phyloP scores from a whole-genome alignment of 1,140 invertebrate species.

The Harpegnathos saltator region DNA sequence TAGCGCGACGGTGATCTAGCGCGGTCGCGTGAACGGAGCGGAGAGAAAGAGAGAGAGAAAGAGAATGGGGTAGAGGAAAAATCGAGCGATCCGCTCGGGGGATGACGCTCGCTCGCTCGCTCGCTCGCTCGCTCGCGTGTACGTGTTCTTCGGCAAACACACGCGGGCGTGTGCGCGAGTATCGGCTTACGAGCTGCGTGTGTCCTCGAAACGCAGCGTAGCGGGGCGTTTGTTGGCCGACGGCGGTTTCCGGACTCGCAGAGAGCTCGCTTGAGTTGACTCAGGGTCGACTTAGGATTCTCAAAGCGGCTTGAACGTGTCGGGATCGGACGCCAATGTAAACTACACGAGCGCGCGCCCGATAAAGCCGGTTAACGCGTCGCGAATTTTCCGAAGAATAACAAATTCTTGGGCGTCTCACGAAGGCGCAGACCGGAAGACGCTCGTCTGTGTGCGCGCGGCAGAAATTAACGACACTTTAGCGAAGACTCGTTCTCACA shows the following conservation, averaged over 20 bases:
- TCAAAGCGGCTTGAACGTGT: constrained; percentile 60
- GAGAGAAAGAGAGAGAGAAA: too few species aligned
- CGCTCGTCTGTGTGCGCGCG: neutral
- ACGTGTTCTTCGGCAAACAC: constrained; percentile 8
- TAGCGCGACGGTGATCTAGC: neutral
- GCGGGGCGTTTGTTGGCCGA: constrained; percentile 16
- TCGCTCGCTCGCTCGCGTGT: too few species aligned
- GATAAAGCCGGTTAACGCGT: constrained; percentile 63
- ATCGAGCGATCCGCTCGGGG: constrained; percentile 12
- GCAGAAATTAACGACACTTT: neutral
- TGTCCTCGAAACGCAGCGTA: constrained; percentile 15
- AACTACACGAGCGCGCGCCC: constrained; percentile 58
- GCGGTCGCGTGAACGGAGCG: too few species aligned
- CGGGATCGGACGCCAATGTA: constrained; percentile 69
- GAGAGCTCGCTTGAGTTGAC: constrained; percentile 69
- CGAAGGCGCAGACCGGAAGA: neutral
- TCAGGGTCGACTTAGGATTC: constrained; percentile 74
- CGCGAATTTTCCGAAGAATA: constrained; percentile 61
- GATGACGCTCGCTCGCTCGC: too few species aligned
- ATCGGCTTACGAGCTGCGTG: constrained; percentile 44
- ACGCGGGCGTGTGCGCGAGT: neutral
- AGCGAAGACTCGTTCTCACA: neutral
- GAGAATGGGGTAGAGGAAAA: neutral
- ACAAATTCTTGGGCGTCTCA: constrained; percentile 36
- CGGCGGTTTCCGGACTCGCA: constrained; percentile 46